These are phyloP conservation scores for Xiphophorus couchianus DNA, from an alignment of 2,113 vertebrate species.

Conservation along the genomic window DNA sequence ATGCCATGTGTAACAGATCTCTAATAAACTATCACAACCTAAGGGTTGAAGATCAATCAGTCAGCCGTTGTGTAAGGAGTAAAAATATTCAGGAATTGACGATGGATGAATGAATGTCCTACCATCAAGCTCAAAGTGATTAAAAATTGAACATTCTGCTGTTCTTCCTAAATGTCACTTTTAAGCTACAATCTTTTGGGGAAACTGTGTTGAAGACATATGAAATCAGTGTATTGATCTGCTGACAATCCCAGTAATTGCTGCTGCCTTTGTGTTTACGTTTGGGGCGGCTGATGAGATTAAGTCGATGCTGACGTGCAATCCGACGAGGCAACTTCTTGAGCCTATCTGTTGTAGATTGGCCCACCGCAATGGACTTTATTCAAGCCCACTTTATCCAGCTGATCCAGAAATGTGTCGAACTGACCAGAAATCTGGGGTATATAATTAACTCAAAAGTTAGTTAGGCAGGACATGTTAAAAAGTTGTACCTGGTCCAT, in stretches of 20 bases:
- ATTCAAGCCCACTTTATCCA: slow-evolving; percentile 5
- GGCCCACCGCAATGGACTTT: slow-evolving; percentile 12
- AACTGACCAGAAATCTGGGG: not conserved
- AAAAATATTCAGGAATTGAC: no score
- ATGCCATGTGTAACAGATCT: not conserved
- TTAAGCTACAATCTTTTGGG: not conserved
- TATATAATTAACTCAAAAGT: not conserved
- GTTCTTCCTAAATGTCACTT: no score
- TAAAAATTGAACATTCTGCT: not conserved
- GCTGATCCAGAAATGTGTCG: not conserved
- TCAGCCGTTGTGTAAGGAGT: not conserved
- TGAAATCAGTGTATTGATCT: slow-evolving; percentile 7
- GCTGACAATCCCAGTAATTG: not conserved
- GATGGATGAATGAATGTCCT: not conserved
- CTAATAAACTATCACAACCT: not conserved
- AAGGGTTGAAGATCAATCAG: not conserved
- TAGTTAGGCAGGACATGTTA: not conserved
- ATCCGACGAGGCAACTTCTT: slow-evolving; percentile 6
- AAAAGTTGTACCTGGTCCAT: not conserved
- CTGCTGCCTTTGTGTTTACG: not conserved
- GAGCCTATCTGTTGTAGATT: slow-evolving; percentile 8
- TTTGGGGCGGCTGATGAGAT: slow-evolving; percentile 9
- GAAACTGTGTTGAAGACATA: not conserved
- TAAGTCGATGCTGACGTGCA: not conserved
- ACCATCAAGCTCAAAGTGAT: not conserved